Evolutionary conservation across 2,888 invertebrate genomes (phyloP), one percentile per base, ranked within the genome.

Genomic region (Heliconius erato): DNA sequence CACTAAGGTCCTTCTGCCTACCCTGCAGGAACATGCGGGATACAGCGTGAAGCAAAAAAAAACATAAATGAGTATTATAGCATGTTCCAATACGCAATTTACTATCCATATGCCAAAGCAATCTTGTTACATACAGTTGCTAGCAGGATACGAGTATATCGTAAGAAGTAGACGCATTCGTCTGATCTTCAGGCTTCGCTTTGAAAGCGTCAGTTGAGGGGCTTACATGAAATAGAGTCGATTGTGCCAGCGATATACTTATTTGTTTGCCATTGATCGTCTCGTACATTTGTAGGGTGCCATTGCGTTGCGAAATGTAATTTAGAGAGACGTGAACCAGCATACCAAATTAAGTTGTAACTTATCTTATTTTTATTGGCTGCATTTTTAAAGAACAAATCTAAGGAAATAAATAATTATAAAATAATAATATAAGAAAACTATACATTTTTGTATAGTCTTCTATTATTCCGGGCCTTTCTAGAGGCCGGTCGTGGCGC

Each of bases 191-290:
- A 86, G 92, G 93, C 92, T 94, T 94, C 94, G 88, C 94, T 94
- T 94, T 94, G 95, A 95, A 91, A 82, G 88, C 84, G 87, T 88
- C 90, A 90, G 89, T 92, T 92, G 92, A 89, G 91, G 91, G 93
- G 92, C 91, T 92, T 92, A 91, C 90, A 88, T 89, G 91, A 87
- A 91, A 91, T 91, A 88, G 91, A 92, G 89, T 90, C 90, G 90
- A 91, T 92, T 92, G 92, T 93, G 90, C 90, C 89, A 89, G 87
- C 92, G 91, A 93, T 93, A 93, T 91, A 90, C 92, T 93, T 94
- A 94, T 92, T 93, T 94, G 93, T 94, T 94, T 94, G 94, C 90
- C 88, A 87, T 87, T 92, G 93, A 95, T 94, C 92, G 94, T 93
- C 90, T 92, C 86, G 19, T 67, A 78, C 86, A 84, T 80, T 85